These are phyloP conservation scores for Hypselothyrea guttata DNA, from an alignment of 2,888 invertebrate species.

Conservation along the genomic window DNA sequence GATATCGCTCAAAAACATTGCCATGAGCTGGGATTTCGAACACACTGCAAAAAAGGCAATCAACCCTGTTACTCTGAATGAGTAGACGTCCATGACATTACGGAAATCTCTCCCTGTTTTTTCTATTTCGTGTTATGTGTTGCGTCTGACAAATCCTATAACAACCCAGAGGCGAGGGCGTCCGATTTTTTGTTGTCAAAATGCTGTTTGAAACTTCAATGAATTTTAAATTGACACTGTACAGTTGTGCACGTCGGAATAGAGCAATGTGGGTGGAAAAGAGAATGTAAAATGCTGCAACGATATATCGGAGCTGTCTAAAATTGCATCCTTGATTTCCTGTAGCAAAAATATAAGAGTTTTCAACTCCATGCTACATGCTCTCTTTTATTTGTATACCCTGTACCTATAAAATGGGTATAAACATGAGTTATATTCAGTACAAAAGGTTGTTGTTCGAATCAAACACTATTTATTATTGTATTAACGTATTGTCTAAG, in stretches of 20 bases:
- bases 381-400: too few species aligned
- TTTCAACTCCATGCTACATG: background rate
- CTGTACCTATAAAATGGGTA: too few species aligned
- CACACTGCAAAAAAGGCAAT: constrained; percentile 66
- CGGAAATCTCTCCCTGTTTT: constrained; percentile 31
- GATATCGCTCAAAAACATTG: constrained; percentile 1
- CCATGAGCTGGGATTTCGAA: constrained; percentile 36
- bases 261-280: constrained; percentile 8
- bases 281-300: constrained; percentile 13
- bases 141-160: constrained; percentile 66
- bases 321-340: constrained; percentile 5
- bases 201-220: constrained; percentile 61
- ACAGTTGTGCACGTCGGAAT: constrained; percentile 28
- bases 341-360: constrained; percentile 3
- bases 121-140: constrained; percentile 29
- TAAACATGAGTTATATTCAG: too few species aligned
- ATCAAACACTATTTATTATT: too few species aligned
- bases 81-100: constrained; percentile 56
- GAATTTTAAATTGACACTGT: constrained; percentile 71
- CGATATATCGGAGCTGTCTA: too few species aligned
- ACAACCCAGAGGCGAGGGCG: constrained; percentile 62
- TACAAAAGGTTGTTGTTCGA: too few species aligned
- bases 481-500: too few species aligned
- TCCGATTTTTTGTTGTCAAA: constrained; percentile 42
- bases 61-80: constrained; percentile 56